These are phyloP conservation scores for Drosophila nr. medialis DNA, from an alignment of 2,888 invertebrate genomes.

Conservation along the genomic window DNA sequence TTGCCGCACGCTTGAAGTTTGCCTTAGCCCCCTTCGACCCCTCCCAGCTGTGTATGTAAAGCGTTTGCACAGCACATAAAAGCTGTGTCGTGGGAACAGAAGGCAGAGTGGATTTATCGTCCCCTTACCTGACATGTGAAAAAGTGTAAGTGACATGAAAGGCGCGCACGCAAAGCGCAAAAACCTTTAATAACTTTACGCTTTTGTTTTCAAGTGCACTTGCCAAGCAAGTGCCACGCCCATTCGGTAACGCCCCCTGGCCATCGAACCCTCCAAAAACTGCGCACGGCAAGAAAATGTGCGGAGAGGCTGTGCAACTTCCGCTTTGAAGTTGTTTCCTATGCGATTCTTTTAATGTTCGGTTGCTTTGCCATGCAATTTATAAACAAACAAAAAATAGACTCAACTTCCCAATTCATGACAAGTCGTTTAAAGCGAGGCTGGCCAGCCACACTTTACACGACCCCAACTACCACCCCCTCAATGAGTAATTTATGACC, in stretches of 20 bases:
- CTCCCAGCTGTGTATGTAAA: conserved; percentile 41
- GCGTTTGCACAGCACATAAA: conserved; percentile 46
- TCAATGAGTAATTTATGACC: conserved; percentile 67
- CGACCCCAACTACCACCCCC: neutral
- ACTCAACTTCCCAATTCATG: neutral
- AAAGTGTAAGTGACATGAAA: conserved; percentile 79
- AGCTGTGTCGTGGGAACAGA: conserved; percentile 7
- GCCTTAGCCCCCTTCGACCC: neutral
- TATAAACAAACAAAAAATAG: neutral
- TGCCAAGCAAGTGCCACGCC: conserved; percentile 48
- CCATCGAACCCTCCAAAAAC: neutral
- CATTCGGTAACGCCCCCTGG: conserved; percentile 2
- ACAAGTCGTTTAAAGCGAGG: conserved; percentile 26
- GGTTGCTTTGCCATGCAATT: conserved; percentile 7
- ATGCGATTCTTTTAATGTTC: conserved; percentile 20
- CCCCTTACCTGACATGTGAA: conserved; percentile 33
- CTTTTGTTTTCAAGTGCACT: conserved; percentile 79
- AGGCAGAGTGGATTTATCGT: conserved; percentile 5
- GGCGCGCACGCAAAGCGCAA: conserved; percentile 67
- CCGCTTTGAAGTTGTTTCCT: conserved; percentile 63
- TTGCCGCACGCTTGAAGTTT: conserved; percentile 74
- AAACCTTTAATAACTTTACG: conserved; percentile 79
- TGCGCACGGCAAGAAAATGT: conserved; percentile 21
- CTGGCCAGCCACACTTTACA: neutral
- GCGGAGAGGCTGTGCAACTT: conserved; percentile 48